Percentiles rank a stretch among this genome's conserved stretches.
Evolutionary conservation across 2,797 vertebrate species (phyloP).

Genomic region (Halcyon leucocephala): DNA sequence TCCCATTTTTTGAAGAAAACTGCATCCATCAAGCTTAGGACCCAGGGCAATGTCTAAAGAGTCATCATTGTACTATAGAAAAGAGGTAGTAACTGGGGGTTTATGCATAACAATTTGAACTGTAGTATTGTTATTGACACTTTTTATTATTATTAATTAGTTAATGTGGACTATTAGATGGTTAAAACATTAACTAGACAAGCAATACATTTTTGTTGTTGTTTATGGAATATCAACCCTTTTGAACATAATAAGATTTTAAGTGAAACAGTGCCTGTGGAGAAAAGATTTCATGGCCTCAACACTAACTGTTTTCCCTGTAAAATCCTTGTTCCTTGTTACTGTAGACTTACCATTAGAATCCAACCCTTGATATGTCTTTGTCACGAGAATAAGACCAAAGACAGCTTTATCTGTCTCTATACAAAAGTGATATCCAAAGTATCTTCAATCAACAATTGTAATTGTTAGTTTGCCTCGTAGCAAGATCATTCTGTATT

Average conservation of each 20-base stretch:
- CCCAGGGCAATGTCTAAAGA: neutral
- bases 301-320: fast-evolving
- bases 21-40: neutral
- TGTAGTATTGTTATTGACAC: fast-evolving
- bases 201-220: neutral
- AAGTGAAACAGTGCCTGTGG: neutral
- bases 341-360: neutral
- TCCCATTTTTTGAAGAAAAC: neutral
- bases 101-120: neutral
- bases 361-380: neutral
- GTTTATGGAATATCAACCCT: neutral
- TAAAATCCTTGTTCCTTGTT: neutral
- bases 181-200: neutral
- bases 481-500: neutral
- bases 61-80: neutral
- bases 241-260: neutral
- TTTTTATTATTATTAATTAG: neutral
- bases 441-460: neutral
- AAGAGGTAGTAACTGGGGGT: neutral
- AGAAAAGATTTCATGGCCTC: neutral
- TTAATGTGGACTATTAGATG: neutral
- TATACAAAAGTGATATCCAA: neutral
- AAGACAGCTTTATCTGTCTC: neutral
- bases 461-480: neutral
- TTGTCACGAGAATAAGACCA: neutral